These are phyloP conservation scores for Spodoptera picta DNA, from an alignment of 2,888 invertebrate genomes.

Conservation along the genomic window DNA sequence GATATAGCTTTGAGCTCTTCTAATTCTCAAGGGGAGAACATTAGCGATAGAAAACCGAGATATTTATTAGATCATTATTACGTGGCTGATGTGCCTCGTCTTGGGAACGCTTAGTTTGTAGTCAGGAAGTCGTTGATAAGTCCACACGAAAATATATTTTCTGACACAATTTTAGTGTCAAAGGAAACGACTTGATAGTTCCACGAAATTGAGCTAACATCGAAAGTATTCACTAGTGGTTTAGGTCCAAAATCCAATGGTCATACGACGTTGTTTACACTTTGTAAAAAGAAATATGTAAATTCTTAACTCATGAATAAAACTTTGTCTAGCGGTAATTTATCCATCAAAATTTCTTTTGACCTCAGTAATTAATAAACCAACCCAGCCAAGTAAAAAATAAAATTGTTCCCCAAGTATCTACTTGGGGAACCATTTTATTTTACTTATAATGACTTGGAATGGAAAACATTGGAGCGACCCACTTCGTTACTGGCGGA, in stretches of 20 bases:
- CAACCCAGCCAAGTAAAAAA: slow-evolving; percentile 27
- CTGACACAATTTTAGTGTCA: neutral
- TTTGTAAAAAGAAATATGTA: neutral
- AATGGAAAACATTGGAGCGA: slow-evolving; percentile 34
- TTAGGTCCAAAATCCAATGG: too few relatives aligned
- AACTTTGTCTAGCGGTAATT: neutral
- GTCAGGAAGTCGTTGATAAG: neutral
- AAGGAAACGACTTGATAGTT: too few relatives aligned
- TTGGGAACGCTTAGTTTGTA: neutral
- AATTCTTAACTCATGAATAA: slow-evolving; percentile 2
- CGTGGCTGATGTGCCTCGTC: slow-evolving; percentile 27
- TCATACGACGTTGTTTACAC: too few relatives aligned
- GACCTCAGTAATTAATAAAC: slow-evolving; percentile 30
- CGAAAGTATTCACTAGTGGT: too few relatives aligned
- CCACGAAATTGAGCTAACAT: too few relatives aligned
- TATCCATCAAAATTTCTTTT: slow-evolving; percentile 12
- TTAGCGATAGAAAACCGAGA: slow-evolving; percentile 49
- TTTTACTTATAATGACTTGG: slow-evolving; percentile 34
- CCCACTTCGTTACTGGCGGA: slow-evolving; percentile 32
- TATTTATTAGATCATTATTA: slow-evolving; percentile 51
- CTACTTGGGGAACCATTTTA: slow-evolving; percentile 32
- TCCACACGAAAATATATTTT: neutral
- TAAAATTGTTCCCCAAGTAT: too few relatives aligned
- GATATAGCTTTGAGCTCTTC: slow-evolving; percentile 31
- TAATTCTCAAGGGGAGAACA: slow-evolving; percentile 38